Conservation (phyloP, 2,888 invertebrate genomes). For the Cephus sareptanus region DNA sequence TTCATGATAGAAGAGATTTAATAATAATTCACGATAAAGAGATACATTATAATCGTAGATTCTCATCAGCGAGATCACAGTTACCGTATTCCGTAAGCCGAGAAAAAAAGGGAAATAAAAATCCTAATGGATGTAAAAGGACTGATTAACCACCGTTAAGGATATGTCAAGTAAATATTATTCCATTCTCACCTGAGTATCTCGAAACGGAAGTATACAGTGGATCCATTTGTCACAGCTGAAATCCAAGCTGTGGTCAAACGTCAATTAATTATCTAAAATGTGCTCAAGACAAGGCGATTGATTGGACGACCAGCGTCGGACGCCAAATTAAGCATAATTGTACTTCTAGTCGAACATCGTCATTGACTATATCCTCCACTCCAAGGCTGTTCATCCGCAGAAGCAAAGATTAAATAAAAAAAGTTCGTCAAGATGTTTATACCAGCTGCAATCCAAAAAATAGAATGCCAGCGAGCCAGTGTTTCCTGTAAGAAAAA, state of each 20-base stretch:
- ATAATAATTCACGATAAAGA: background rate
- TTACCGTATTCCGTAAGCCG: background rate
- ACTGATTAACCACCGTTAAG: background rate
- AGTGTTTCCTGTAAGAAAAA: constrained; percentile 73
- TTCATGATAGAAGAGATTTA: background rate
- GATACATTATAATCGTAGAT: background rate
- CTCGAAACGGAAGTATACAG: background rate
- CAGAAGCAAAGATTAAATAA: constrained; percentile 83
- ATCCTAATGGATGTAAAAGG: background rate
- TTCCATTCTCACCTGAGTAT: background rate
- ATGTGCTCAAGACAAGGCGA: constrained; percentile 49
- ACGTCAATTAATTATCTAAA: constrained; percentile 33
- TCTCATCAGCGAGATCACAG: background rate
- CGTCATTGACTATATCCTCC: constrained; percentile 61
- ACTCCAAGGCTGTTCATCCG: constrained; percentile 79
- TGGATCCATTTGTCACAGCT: background rate
- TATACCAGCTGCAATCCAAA: constrained; percentile 82
- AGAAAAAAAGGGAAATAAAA: background rate
- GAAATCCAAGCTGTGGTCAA: background rate
- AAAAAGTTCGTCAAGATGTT: constrained; percentile 81
- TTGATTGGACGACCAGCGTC: constrained; percentile 39
- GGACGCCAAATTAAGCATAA: constrained; percentile 40
- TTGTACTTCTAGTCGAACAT: constrained; percentile 39
- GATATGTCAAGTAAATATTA: background rate
- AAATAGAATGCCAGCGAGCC: constrained; percentile 81